phyloP scores from a whole-genome alignment of 2,113 vertebrate genomes.

The Plestiodon gilberti region DNA sequence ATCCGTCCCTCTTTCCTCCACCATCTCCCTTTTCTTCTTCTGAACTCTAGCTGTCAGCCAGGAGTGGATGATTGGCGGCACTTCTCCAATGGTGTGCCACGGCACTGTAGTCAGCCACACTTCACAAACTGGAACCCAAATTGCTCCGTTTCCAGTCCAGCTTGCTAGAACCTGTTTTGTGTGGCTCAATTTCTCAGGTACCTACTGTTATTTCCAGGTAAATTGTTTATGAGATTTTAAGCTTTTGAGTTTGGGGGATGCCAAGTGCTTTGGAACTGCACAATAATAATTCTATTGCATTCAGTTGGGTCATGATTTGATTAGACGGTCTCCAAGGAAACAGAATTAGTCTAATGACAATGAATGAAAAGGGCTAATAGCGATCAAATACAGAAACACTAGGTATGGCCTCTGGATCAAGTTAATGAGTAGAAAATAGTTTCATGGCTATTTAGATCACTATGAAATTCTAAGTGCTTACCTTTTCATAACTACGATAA shows the following conservation, averaged over 20 bases:
- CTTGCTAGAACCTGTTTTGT: neutral
- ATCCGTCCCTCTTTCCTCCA: too few species aligned
- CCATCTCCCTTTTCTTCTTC: too few species aligned
- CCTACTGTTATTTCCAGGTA: neutral
- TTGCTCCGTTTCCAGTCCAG: neutral
- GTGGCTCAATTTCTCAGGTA: neutral
- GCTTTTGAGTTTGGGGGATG: neutral
- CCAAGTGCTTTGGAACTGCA: neutral
- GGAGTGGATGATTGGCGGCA: too few species aligned
- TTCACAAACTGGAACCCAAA: neutral
- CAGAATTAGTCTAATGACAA: neutral
- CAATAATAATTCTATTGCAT: neutral
- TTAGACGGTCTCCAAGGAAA: conserved; percentile 1
- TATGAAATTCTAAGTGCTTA: neutral
- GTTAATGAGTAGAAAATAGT: conserved; percentile 6
- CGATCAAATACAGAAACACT: neutral
- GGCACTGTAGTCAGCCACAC: too few species aligned
- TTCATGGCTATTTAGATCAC: neutral
- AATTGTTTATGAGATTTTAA: neutral
- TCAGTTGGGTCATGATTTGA: neutral
- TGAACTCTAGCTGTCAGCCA: too few species aligned
- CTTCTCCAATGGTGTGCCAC: too few species aligned
- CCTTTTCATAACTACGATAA: neutral
- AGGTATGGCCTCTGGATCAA: neutral
- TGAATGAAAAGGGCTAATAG: neutral